Base-by-base conservation (phyloP, 2,113 vertebrate genomes). In the Mus musculus region DNA sequence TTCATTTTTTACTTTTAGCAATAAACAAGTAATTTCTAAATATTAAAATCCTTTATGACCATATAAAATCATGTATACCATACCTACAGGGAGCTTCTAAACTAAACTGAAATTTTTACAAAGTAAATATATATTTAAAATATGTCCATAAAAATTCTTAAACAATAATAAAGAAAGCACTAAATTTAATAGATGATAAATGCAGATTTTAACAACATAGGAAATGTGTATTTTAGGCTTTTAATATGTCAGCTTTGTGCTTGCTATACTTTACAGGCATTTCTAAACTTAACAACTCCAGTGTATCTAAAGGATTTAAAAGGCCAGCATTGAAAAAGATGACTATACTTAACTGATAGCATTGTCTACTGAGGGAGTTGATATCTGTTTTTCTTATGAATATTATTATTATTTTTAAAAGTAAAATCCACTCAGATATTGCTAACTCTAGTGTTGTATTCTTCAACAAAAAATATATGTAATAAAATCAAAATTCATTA, bases 1-100 rank as follows among this genome's bases (percentile, higher is more conserved):
- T 52, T 91, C 17, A 71, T 95, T 97, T 95, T 93, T 84, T 97
- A 92, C 46, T 71, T 97, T 98, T 94, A 89, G 90, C 46, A 42
- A 89, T 28, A 96, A 76, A 39, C 33, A 95, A 26, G 77, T 1
- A 84, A 84, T 96, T 97, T 93, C 87, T 89, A 96, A 96, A 88
- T 94, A 93, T 96, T 90, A 93, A 89, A 12, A 11, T 90, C 92
- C 9, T 24, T 89, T 97, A n/a, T 96, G 92, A 59, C 85, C 49
- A 71, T 90, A 42, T 24, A 11, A 91, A 19, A 81, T 72, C 8
- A 49, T 26, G 9, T 72, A 20, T 77, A 28, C 0, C 0, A 85
- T 88, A 80, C 0, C 76, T 77, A 93, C 30, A 22, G 42, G 20
- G 28, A 92, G 3, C 1, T 81, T 56, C 49, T 78, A 14, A 85